Percentiles rank a stretch among this genome's conserved stretches.
Conservation (phyloP, 2,888 invertebrate genomes). For the Hermodice carunculata region DNA sequence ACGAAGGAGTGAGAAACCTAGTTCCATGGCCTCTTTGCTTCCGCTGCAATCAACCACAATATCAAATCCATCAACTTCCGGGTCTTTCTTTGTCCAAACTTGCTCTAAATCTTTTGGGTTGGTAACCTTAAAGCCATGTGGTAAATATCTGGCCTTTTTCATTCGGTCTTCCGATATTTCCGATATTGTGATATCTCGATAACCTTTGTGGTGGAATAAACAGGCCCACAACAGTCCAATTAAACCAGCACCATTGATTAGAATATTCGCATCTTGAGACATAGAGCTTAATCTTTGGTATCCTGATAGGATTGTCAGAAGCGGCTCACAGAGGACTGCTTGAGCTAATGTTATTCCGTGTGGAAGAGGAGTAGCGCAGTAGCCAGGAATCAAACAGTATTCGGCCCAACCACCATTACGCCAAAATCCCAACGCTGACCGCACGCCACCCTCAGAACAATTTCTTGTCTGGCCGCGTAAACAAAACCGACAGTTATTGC, state of each 20-base stretch:
- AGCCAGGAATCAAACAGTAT: neutral
- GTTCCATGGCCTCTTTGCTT: neutral
- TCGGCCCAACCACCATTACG: conserved; percentile 2
- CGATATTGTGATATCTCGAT: conserved; percentile 12
- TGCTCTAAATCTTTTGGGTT: neutral
- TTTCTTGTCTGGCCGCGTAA: neutral
- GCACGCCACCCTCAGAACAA: neutral
- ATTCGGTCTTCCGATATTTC: neutral
- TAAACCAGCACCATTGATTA: conserved; percentile 24
- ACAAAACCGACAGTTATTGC: conserved; percentile 8
- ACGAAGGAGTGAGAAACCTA: neutral
- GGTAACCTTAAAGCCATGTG: neutral
- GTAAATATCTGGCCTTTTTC: neutral
- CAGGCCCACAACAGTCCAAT: conserved; percentile 23
- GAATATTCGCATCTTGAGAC: neutral
- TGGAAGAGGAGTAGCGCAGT: neutral
- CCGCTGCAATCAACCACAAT: conserved; percentile 5
- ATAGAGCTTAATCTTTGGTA: neutral
- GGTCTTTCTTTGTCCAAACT: too few species aligned
- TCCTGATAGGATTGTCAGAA: neutral
- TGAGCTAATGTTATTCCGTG: neutral
- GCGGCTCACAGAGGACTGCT: conserved; percentile 4
- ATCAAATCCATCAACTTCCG: neutral
- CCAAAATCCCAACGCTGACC: neutral
- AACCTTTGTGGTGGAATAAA: conserved; percentile 13